Conservation (phyloP, 1,140 invertebrate species). For the Atopsyche davidsoni region DNA sequence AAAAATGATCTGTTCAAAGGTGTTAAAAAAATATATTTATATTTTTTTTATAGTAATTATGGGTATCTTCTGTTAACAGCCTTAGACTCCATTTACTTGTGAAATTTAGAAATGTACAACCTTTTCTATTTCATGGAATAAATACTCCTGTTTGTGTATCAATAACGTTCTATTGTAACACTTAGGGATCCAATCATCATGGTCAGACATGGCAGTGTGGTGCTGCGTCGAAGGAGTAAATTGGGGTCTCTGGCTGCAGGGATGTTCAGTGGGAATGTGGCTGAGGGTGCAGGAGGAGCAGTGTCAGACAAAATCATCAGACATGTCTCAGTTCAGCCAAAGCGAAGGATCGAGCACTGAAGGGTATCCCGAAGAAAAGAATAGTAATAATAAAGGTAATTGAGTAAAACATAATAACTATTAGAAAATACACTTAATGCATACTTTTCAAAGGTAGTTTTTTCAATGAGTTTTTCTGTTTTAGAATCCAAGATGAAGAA, state of each 20-base stretch:
- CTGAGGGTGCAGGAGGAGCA: slow-evolving; percentile 34
- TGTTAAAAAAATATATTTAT: not conserved
- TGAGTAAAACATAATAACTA: too few species aligned
- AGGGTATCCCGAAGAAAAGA: slow-evolving; percentile 33
- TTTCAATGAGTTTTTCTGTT: not conserved
- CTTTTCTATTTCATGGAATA: too few species aligned
- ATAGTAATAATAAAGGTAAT: slow-evolving; percentile 16
- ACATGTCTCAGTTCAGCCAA: slow-evolving; percentile 9
- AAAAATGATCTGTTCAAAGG: too few species aligned
- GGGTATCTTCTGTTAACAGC: too few species aligned
- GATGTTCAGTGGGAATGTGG: slow-evolving; percentile 56
- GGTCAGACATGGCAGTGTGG: slow-evolving; percentile 48
- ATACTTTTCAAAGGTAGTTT: too few species aligned
- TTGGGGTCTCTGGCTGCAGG: slow-evolving; percentile 59
- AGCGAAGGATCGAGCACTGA: slow-evolving; percentile 28
- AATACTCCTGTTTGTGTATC: too few species aligned
- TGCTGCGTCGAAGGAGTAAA: slow-evolving; percentile 51
- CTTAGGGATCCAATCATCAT: slow-evolving; percentile 44
- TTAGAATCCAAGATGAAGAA: slow-evolving; percentile 9
- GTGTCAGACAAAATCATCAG: slow-evolving; percentile 30
- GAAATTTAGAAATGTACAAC: too few species aligned
- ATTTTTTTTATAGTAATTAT: too few species aligned
- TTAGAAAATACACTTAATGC: not conserved
- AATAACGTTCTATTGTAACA: too few species aligned
- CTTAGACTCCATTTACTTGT: too few species aligned